These are phyloP conservation scores for Cirrhinus molitorella DNA, from an alignment of 2,797 vertebrate species.

Conservation along the genomic window DNA sequence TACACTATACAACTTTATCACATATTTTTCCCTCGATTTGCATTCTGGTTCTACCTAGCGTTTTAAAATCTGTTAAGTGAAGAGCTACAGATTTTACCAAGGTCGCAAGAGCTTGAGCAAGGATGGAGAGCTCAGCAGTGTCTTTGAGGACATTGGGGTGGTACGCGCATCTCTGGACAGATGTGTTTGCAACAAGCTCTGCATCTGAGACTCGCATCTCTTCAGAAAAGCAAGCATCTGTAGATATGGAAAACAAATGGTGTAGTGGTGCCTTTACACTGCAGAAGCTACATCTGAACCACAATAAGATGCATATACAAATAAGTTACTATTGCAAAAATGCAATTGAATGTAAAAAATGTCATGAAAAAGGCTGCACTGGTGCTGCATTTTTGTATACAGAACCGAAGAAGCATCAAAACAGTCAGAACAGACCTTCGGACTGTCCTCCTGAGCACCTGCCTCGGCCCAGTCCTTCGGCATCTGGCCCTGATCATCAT, in stretches of 20 bases:
- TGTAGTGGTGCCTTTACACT: neutral
- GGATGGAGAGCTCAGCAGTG: conserved; percentile 71
- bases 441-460: conserved; percentile 74
- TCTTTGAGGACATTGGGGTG: conserved; percentile 72
- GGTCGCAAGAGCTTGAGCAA: conserved; percentile 75
- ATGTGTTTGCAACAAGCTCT: conserved; percentile 73
- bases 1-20: neutral
- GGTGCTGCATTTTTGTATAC: neutral
- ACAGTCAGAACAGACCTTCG: conserved; percentile 68
- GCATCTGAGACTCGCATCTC: conserved; percentile 80
- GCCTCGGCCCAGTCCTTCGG: conserved; percentile 81
- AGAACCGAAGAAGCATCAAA: neutral
- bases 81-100: conserved; percentile 69
- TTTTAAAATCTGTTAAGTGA: neutral
- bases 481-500: conserved; percentile 77
- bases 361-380: neutral
- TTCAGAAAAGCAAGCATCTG: conserved; percentile 86
- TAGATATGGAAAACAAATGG: conserved; percentile 13
- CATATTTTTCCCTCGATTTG: neutral
- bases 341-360: too few species aligned
- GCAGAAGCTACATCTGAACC: neutral
- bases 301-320: neutral
- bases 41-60: neutral
- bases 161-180: conserved; percentile 66
- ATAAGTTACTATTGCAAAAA: too few species aligned